These are phyloP conservation scores for Furcifer pardalis DNA, from an alignment of 2,797 vertebrate genomes.

Conservation along the genomic window DNA sequence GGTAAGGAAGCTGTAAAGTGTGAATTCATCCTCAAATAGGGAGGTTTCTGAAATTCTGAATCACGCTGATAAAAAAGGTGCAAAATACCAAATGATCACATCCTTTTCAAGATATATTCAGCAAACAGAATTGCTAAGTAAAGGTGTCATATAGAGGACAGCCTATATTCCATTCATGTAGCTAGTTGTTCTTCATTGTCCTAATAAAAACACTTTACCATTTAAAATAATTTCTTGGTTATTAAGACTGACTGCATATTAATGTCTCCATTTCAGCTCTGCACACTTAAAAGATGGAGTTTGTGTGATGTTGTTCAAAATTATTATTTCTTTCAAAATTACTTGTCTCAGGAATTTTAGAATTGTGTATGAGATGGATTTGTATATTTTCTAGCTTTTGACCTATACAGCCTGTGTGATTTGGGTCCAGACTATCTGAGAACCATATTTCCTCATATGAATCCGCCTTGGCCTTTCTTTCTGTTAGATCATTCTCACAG, in stretches of 20 bases:
- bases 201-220: not conserved
- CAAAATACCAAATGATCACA: not conserved
- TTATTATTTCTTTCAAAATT: not conserved
- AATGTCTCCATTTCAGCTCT: not conserved
- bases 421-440: no score
- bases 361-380: not conserved
- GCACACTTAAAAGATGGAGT: no score
- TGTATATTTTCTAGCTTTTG: not conserved
- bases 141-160: not conserved
- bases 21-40: not conserved
- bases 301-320: no score
- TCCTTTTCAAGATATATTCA: not conserved
- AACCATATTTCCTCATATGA: no score
- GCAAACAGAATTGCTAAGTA: conserved; percentile 6
- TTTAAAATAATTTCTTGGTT: not conserved
- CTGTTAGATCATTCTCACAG: no score
- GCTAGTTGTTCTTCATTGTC: not conserved
- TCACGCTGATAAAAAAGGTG: not conserved
- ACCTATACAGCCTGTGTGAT: no score
- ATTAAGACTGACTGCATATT: not conserved
- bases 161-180: not conserved
- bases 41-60: not conserved
- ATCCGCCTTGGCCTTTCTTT: no score
- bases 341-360: not conserved
- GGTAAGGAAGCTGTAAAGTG: conserved; percentile 7